Evolutionary conservation across 2,888 invertebrate genomes (phyloP).

Genomic region (Lochmaea crataegi): DNA sequence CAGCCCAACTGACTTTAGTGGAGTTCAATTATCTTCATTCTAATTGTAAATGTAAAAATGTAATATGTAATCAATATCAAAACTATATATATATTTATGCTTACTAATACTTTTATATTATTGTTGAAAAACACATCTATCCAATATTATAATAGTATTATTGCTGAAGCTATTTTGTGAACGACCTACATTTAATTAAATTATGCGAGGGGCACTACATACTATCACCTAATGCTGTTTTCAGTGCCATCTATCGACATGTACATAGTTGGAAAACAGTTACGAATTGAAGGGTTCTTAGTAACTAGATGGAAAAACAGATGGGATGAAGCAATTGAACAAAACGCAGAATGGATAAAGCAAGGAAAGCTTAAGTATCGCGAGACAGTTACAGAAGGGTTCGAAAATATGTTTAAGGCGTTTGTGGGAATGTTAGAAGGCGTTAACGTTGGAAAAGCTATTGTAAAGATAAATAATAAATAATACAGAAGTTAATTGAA

Average conservation of each 20-base stretch:
- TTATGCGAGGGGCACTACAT: no score
- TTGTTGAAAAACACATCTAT: no score
- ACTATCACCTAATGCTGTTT: no score
- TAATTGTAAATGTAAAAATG: no score
- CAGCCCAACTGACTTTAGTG: no score
- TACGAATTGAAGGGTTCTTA: constrained; percentile 54
- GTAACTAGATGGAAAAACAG: constrained; percentile 60
- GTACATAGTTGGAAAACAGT: constrained; percentile 45
- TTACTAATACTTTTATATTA: no score
- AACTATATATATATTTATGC: no score
- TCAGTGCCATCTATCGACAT: constrained; percentile 44
- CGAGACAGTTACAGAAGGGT: constrained; percentile 75
- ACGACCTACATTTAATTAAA: no score
- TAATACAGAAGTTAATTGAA: not conserved
- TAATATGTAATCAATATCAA: no score
- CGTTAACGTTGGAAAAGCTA: constrained; percentile 54
- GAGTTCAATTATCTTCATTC: no score
- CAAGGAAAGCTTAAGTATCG: constrained; percentile 77
- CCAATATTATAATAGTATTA: no score
- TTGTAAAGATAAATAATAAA: constrained; percentile 49
- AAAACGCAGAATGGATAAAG: constrained; percentile 73
- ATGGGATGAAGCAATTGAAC: constrained; percentile 73
- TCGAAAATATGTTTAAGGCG: constrained; percentile 66
- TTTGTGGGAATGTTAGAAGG: constrained; percentile 54
- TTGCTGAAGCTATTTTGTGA: no score